Conservation (phyloP, 1,140 invertebrate genomes). For the Cydia splendana region DNA sequence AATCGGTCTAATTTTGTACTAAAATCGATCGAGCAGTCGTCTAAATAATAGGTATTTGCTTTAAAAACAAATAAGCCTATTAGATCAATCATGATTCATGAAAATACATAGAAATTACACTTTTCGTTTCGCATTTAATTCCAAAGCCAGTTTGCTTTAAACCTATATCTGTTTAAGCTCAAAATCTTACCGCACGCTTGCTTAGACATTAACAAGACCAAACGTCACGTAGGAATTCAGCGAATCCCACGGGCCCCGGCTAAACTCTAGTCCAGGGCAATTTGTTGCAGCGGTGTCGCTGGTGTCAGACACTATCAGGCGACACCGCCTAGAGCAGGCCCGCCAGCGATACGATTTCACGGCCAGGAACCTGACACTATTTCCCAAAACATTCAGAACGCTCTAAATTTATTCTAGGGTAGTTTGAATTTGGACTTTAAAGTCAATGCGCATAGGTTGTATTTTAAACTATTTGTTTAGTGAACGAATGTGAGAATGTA, state of each 20-base stretch:
- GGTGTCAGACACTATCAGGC: slow-evolving; percentile 29
- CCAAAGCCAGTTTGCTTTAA: background rate
- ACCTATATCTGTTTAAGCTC: background rate
- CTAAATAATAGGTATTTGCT: too few relatives aligned
- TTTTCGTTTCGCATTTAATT: background rate
- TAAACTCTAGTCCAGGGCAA: slow-evolving; percentile 28
- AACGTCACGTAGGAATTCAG: background rate
- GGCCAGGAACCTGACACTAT: slow-evolving; percentile 21
- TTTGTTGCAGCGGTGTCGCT: slow-evolving; percentile 30
- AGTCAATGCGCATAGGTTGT: background rate
- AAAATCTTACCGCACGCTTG: background rate
- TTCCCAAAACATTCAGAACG: background rate
- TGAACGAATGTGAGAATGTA: background rate
- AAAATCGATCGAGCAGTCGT: too few relatives aligned
- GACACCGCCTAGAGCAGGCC: slow-evolving; percentile 19
- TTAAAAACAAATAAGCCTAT: too few relatives aligned
- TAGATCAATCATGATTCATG: too few relatives aligned
- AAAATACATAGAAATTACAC: too few relatives aligned
- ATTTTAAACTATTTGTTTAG: background rate
- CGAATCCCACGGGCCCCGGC: slow-evolving; percentile 8
- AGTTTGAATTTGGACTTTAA: background rate
- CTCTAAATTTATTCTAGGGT: background rate
- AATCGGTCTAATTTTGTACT: too few relatives aligned
- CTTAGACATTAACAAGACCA: slow-evolving; percentile 28
- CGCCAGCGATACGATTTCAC: slow-evolving; percentile 27